Percentiles rank a stretch among this genome's conserved stretches.
Evolutionary conservation across 2,888 invertebrate genomes (phyloP).

Genomic region (Chrysolina americana): DNA sequence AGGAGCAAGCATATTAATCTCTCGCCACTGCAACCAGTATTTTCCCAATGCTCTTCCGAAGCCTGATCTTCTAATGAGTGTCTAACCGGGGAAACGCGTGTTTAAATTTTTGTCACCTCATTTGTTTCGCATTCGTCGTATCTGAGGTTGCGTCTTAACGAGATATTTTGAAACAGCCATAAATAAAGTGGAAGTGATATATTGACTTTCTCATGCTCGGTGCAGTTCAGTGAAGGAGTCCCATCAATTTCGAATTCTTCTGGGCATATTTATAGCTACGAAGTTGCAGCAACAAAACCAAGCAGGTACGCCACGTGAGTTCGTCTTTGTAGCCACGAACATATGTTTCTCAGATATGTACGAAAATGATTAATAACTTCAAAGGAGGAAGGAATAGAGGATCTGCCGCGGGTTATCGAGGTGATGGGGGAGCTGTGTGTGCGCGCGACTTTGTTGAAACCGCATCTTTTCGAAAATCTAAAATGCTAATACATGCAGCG

Average conservation of each 20-base stretch:
- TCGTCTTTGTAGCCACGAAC: conserved; percentile 26
- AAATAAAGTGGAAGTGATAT: conserved; percentile 42
- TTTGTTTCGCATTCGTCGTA: conserved; percentile 39
- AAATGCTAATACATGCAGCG: not conserved
- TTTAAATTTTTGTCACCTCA: conserved; percentile 44
- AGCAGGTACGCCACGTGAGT: conserved; percentile 31
- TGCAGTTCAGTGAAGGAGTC: conserved; percentile 44
- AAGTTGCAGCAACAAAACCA: conserved; percentile 31
- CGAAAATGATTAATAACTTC: conserved; percentile 26
- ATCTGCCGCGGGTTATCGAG: not conserved
- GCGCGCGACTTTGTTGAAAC: not conserved
- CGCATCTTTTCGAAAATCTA: not conserved
- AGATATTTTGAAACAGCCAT: conserved; percentile 43
- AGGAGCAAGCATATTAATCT: not conserved
- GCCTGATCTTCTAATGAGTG: conserved; percentile 27
- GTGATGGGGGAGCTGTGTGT: not conserved
- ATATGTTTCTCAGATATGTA: conserved; percentile 27
- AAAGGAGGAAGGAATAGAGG: conserved; percentile 13
- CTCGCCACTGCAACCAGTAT: not conserved
- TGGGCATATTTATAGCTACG: conserved; percentile 39
- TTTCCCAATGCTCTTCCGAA: conserved; percentile 9
- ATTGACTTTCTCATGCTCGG: conserved; percentile 45
- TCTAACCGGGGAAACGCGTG: conserved; percentile 27
- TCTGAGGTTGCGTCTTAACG: conserved; percentile 34
- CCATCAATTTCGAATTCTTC: conserved; percentile 45